Conservation (phyloP, 2,113 vertebrate genomes). For the Chionomys nivalis region DNA sequence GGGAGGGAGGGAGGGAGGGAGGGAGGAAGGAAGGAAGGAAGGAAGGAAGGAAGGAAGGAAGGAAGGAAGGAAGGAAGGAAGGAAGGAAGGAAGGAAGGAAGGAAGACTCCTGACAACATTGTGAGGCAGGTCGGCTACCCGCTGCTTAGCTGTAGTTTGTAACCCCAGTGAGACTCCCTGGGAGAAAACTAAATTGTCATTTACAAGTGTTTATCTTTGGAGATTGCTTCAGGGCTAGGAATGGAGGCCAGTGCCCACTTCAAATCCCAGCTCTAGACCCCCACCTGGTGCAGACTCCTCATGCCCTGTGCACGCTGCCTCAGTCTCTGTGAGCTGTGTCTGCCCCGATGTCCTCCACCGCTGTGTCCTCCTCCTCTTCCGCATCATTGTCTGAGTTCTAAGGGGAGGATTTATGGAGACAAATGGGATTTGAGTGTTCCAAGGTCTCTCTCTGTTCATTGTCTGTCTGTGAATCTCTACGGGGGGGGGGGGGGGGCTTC, state of each 20-base stretch:
- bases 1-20: too few relatives aligned
- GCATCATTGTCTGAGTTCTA: not conserved
- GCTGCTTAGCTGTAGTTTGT: not conserved
- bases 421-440: not conserved
- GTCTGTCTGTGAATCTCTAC: not conserved
- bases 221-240: not conserved
- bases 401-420: not conserved
- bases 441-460: too few relatives aligned
- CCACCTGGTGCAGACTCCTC: not conserved
- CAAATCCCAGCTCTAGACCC: not conserved
- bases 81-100: too few relatives aligned
- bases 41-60: too few relatives aligned
- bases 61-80: too few relatives aligned
- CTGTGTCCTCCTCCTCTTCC: not conserved
- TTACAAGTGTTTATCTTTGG: not conserved
- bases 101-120: not conserved
- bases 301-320: not conserved
- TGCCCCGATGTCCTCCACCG: not conserved
- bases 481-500: not conserved
- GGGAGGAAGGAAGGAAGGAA: not conserved
- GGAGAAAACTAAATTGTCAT: not conserved
- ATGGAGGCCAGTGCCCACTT: not conserved
- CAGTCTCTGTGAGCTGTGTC: not conserved
- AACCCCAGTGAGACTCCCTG: not conserved
- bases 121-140: not conserved